phyloP scores from a whole-genome alignment of 23 tunicate species.

The Trididemnum clinides region DNA sequence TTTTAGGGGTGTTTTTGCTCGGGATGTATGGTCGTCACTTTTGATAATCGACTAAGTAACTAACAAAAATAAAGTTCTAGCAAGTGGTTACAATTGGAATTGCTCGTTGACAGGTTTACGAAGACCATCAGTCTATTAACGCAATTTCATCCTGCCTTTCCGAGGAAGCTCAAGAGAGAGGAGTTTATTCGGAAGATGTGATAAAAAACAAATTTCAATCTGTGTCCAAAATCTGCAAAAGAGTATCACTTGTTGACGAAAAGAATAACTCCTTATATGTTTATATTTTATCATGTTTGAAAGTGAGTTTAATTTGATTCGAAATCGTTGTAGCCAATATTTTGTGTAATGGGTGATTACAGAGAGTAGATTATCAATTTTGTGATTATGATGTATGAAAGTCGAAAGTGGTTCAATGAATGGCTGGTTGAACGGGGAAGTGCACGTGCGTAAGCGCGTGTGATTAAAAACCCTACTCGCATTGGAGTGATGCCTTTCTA shows the following conservation, averaged over 20 bases:
- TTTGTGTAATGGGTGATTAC: background rate
- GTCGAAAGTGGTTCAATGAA: too few species aligned
- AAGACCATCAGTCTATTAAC: constrained; percentile 28
- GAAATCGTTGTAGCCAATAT: too few species aligned
- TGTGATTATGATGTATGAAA: too few species aligned
- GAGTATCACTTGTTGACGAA: constrained; percentile 76
- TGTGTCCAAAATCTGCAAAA: constrained; percentile 54
- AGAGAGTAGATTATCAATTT: too few species aligned
- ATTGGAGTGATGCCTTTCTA: too few species aligned
- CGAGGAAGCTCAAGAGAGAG: constrained; percentile 61
- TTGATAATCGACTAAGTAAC: too few species aligned
- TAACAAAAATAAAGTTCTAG: too few species aligned
- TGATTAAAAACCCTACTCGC: too few species aligned
- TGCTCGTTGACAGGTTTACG: constrained; percentile 48
- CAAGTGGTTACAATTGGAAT: constrained; percentile 40
- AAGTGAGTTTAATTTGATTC: constrained; percentile 64
- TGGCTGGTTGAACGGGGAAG: too few species aligned
- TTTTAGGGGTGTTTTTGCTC: too few species aligned
- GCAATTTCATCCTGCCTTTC: constrained; percentile 53
- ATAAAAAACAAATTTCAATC: constrained; percentile 43
- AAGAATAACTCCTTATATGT: constrained; percentile 55
- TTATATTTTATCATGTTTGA: constrained; percentile 75
- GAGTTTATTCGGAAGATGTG: constrained; percentile 73
- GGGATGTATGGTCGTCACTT: too few species aligned
- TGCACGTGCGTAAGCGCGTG: too few species aligned